Evolutionary conservation across 2,113 vertebrate genomes (phyloP).

Genomic region (Notiomystis cincta): DNA sequence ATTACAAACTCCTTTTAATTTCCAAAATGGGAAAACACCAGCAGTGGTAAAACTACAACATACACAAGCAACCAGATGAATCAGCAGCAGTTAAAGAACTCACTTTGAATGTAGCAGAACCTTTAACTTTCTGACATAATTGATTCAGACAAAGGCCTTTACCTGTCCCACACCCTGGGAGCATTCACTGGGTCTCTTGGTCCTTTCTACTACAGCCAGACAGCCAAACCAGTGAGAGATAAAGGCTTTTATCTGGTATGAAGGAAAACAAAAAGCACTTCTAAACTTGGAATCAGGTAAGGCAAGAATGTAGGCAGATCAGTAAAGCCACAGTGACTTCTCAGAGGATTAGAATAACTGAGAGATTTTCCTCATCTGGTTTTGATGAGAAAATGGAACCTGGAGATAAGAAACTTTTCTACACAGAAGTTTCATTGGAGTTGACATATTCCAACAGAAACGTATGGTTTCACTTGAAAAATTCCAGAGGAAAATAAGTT

Average conservation of each 20-base stretch:
- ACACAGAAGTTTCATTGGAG: not conserved
- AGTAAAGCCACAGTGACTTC: not conserved
- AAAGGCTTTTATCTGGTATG: not conserved
- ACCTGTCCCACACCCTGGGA: not conserved
- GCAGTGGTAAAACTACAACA: not conserved
- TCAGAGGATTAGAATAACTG: not conserved
- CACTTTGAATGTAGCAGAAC: not conserved
- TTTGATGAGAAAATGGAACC: not conserved
- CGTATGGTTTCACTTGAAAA: not conserved
- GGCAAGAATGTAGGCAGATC: not conserved
- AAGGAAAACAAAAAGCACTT: not conserved
- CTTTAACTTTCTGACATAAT: not conserved
- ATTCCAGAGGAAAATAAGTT: not conserved
- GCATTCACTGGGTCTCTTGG: rapidly evolving
- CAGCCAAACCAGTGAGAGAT: not conserved
- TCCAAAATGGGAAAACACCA: not conserved
- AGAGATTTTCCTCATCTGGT: not conserved
- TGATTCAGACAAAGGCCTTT: not conserved
- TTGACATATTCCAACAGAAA: not conserved
- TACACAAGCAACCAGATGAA: not conserved
- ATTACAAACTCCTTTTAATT: not conserved
- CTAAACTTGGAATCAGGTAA: not conserved
- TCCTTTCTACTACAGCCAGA: not conserved
- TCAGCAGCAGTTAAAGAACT: not conserved
- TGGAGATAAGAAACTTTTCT: not conserved